Conservation (phyloP, 1,140 invertebrate genomes). For the Zaprionus inermis region DNA sequence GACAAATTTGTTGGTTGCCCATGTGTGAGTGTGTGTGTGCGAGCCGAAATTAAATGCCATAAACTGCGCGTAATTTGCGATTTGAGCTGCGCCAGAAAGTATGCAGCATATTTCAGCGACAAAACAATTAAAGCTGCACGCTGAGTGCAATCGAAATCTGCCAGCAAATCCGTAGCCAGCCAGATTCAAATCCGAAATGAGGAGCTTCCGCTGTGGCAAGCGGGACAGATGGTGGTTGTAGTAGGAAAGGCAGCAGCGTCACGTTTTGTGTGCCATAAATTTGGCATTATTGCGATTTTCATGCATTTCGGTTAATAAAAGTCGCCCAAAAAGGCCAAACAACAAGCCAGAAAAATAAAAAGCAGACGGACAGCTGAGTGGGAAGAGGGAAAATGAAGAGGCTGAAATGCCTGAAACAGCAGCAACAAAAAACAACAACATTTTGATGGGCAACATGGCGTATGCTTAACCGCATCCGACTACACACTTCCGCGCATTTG, state of each 20-base stretch:
- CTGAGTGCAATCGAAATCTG: conserved; percentile 47
- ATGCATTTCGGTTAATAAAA: conserved; percentile 79
- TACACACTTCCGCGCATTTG: conserved; percentile 82
- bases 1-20: conserved; percentile 30
- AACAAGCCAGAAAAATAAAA: conserved; percentile 29
- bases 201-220: conserved; percentile 50
- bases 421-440: conserved; percentile 55
- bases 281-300: conserved; percentile 75
- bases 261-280: conserved; percentile 76
- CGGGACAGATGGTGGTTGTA: background rate
- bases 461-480: conserved; percentile 82
- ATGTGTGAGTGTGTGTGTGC: conserved; percentile 13
- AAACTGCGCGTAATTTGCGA: conserved; percentile 53
- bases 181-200: conserved; percentile 59
- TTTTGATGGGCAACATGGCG: conserved; percentile 80
- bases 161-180: conserved; percentile 14
- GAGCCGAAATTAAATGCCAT: conserved; percentile 68
- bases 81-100: conserved; percentile 12
- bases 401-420: conserved; percentile 22
- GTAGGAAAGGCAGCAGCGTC: conserved; percentile 36
- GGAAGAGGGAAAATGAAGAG: conserved; percentile 34
- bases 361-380: conserved; percentile 37
- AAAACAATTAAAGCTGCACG: conserved; percentile 75
- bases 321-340: conserved; percentile 33
- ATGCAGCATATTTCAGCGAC: conserved; percentile 51